phyloP scores from a whole-genome alignment of 2,797 vertebrate species.

The Poecile montanus region DNA sequence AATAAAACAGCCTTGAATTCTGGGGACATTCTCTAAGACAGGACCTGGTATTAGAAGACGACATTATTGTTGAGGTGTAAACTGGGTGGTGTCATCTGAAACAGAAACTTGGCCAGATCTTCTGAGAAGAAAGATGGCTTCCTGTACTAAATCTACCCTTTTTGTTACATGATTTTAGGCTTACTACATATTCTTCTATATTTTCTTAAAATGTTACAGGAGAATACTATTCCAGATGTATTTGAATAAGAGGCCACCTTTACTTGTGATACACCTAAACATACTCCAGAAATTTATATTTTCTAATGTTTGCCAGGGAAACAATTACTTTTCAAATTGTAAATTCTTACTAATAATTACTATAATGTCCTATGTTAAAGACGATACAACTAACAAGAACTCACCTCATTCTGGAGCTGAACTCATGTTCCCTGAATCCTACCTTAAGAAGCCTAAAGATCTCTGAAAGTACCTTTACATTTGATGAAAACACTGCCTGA shows the following conservation, averaged over 20 bases:
- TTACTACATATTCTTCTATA: background rate
- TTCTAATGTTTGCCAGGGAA: background rate
- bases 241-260: background rate
- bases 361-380: background rate
- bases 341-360: background rate
- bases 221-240: background rate
- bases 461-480: background rate
- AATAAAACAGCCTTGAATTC: background rate
- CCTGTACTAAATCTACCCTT: background rate
- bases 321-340: background rate
- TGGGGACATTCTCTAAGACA: background rate
- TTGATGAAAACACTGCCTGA: background rate
- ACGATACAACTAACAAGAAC: background rate
- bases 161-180: background rate
- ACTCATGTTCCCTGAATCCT: background rate
- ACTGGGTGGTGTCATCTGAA: background rate
- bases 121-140: background rate
- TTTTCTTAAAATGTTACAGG: background rate
- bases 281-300: background rate
- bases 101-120: background rate
- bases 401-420: background rate
- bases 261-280: background rate
- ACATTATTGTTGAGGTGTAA: background rate
- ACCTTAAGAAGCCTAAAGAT: background rate
- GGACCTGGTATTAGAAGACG: background rate